Conservation (phyloP, 2,113 vertebrate species). For the Cephalophus harveyi region DNA sequence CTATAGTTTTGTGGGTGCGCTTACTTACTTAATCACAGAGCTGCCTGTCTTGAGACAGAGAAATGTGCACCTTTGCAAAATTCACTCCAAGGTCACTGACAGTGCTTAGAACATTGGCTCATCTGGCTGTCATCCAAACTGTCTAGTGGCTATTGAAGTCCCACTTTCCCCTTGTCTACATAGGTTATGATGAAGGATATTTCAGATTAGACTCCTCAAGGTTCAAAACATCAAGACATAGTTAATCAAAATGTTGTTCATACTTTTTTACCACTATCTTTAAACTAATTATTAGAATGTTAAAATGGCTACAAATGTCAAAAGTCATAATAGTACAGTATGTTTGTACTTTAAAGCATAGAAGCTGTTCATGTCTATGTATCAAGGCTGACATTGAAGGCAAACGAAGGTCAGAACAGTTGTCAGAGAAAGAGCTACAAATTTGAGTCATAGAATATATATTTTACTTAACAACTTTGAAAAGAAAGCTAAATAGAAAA, state of each 20-base stretch:
- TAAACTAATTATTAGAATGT: not conserved
- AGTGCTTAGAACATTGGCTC: constrained; percentile 28
- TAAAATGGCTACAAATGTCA: constrained; percentile 2
- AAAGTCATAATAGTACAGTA: not conserved
- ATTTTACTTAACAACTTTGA: not conserved
- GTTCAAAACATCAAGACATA: not conserved
- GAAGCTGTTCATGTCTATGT: not conserved
- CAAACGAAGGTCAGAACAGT: constrained; percentile 38
- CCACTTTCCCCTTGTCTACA: not conserved
- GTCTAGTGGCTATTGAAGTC: not conserved
- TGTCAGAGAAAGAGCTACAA: not conserved
- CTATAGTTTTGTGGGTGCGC: not conserved
- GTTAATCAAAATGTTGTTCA: constrained; percentile 6
- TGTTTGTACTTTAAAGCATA: constrained; percentile 9
- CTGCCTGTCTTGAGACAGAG: constrained; percentile 9
- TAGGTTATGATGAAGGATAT: constrained; percentile 39
- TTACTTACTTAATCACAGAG: constrained; percentile 12
- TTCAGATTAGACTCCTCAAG: constrained; percentile 24
- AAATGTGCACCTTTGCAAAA: constrained; percentile 44
- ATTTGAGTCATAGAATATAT: not conserved
- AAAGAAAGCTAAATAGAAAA: not conserved
- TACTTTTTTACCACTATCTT: not conserved
- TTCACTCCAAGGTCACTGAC: constrained; percentile 39
- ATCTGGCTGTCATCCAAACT: constrained; percentile 42
- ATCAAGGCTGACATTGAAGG: not conserved